phyloP scores from a whole-genome alignment of 1,140 invertebrate species.

The Tetranychus urticae region DNA sequence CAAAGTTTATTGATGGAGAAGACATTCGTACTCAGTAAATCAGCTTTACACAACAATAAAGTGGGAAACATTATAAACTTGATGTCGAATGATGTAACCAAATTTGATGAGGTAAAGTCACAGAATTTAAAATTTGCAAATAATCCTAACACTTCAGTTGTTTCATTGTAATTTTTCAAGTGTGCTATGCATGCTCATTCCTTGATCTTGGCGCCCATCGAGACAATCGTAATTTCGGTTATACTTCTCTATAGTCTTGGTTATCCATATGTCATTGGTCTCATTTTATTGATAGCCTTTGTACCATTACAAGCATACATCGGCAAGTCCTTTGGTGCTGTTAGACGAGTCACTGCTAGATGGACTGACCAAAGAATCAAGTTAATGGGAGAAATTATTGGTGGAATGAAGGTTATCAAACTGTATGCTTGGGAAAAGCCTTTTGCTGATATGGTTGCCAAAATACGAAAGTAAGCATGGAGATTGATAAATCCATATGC shows the following conservation, averaged over 20 bases:
- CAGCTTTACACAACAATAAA: slow-evolving; percentile 44
- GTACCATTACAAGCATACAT: slow-evolving; percentile 9
- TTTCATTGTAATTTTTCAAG: neutral
- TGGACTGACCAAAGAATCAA: slow-evolving; percentile 58
- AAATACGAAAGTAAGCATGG: slow-evolving; percentile 32
- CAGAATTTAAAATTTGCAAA: neutral
- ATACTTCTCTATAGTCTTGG: slow-evolving; percentile 13
- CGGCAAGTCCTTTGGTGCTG: slow-evolving; percentile 5
- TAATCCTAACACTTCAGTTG: neutral
- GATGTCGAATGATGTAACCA: slow-evolving; percentile 48
- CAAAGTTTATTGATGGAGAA: slow-evolving; percentile 28
- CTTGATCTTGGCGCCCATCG: slow-evolving; percentile 5
- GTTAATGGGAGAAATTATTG: slow-evolving; percentile 73
- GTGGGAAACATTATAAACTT: slow-evolving; percentile 73
- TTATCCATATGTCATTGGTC: slow-evolving; percentile 16
- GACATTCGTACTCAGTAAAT: slow-evolving; percentile 16
- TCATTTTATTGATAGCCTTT: slow-evolving; percentile 7
- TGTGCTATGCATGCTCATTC: neutral
- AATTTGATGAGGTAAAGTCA: slow-evolving; percentile 9
- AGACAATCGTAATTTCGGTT: slow-evolving; percentile 5
- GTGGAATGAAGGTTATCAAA: slow-evolving; percentile 59
- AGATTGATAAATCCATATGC: slow-evolving; percentile 43
- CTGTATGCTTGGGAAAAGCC: slow-evolving; percentile 54
- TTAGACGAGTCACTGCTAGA: slow-evolving; percentile 33
- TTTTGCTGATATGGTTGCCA: slow-evolving; percentile 36